phyloP scores from a whole-genome alignment of 1,140 invertebrate species.

The Himalopsyche phryganea region DNA sequence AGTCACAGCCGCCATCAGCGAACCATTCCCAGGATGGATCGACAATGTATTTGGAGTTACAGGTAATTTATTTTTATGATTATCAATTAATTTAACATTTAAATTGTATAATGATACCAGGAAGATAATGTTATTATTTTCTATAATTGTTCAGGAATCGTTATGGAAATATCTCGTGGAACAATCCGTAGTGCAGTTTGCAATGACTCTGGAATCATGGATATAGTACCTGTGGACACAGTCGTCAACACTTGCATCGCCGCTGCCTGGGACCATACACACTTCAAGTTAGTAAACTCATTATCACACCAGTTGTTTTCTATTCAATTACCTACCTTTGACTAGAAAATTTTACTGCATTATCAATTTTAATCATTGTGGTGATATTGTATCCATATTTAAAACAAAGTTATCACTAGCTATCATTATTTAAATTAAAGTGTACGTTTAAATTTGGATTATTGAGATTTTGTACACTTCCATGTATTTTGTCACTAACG shows the following conservation, averaged over 20 bases:
- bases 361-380: too few relatives aligned
- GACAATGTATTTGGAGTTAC: conserved; percentile 89
- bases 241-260: conserved; percentile 86
- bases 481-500: too few relatives aligned
- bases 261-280: conserved; percentile 72
- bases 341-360: too few relatives aligned
- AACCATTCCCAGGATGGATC: conserved; percentile 87
- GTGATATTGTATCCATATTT: too few relatives aligned
- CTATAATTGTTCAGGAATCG: conserved; percentile 57
- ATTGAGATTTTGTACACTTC: too few relatives aligned
- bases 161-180: conserved; percentile 83
- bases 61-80: conserved; percentile 42
- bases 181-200: conserved; percentile 81
- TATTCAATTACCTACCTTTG: too few relatives aligned
- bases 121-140: too few relatives aligned
- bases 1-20: conserved; percentile 71
- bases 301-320: not conserved
- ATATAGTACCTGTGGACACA: conserved; percentile 88
- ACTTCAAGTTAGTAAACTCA: conserved; percentile 48
- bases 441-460: too few relatives aligned
- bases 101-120: too few relatives aligned
- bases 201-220: conserved; percentile 67
- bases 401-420: too few relatives aligned
- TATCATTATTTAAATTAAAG: too few relatives aligned
- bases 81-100: not conserved